These are phyloP conservation scores for Prolemur simus DNA, from an alignment of 2,113 vertebrate species.

Conservation along the genomic window DNA sequence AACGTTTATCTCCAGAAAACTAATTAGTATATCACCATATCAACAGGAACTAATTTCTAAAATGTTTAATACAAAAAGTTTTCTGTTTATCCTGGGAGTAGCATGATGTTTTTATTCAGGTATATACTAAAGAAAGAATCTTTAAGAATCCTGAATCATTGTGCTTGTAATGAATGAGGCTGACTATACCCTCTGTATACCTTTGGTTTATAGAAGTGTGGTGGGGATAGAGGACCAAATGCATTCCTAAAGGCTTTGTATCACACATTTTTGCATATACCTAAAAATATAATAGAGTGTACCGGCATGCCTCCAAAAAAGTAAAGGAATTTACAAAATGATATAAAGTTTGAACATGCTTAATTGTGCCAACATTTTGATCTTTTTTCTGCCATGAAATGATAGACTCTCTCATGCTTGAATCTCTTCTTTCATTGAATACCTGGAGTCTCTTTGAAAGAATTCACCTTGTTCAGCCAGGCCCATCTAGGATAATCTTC, in stretches of 20 bases:
- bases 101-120: not conserved
- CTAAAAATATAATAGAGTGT: not conserved
- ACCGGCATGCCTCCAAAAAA: not conserved
- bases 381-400: not conserved
- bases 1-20: not conserved
- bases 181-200: not conserved
- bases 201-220: not conserved
- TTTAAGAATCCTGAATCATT: not conserved
- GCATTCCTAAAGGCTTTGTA: not conserved
- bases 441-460: not conserved
- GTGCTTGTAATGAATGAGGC: not conserved
- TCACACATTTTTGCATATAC: not conserved
- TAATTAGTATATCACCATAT: not conserved
- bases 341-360: not conserved
- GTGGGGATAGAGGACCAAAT: rapidly evolving
- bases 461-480: not conserved
- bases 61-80: not conserved
- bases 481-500: not conserved
- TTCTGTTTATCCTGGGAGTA: not conserved
- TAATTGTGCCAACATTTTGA: not conserved
- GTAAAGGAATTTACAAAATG: not conserved
- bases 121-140: not conserved
- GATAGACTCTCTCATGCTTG: not conserved
- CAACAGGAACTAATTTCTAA: constrained; percentile 34
- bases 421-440: not conserved